Percentiles rank a stretch among this genome's conserved stretches.
phyloP scores from a whole-genome alignment of 1,140 invertebrate species.

The Drosophila pectinifera region DNA sequence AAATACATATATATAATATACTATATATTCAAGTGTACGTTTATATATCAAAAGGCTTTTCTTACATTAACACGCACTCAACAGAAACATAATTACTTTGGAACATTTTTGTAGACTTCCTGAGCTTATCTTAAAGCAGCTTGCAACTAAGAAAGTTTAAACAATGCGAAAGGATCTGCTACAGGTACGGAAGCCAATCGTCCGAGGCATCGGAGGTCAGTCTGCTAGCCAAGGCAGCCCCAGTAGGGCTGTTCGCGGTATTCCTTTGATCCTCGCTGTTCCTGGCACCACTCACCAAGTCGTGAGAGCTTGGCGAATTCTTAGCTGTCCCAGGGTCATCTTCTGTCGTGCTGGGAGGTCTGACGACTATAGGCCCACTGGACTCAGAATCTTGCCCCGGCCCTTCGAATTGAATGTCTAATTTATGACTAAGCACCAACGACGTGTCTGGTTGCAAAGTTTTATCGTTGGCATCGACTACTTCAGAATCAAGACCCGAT shows the following conservation, averaged over 20 bases:
- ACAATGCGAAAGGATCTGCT: background rate
- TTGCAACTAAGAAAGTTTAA: background rate
- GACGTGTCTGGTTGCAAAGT: background rate
- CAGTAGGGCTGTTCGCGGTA: background rate
- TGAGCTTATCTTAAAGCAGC: background rate
- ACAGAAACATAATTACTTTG: conserved; percentile 1
- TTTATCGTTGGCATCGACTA: background rate
- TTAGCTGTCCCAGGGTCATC: background rate
- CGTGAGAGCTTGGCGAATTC: background rate
- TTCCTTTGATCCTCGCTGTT: background rate
- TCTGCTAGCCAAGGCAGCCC: conserved; percentile 1
- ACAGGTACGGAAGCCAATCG: conserved; percentile 52
- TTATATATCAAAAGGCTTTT: conserved; percentile 27
- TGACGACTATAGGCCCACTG: no score
- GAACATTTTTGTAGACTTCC: background rate
- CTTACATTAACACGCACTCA: conserved; percentile 24
- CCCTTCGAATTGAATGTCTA: conserved; percentile 7
- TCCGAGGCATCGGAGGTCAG: conserved; percentile 58
- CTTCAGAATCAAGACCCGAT: background rate
- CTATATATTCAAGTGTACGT: conserved; percentile 26
- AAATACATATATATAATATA: conserved; percentile 24
- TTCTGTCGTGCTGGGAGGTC: no score
- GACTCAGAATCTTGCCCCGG: no score
- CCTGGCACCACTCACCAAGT: background rate
- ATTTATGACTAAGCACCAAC: background rate